Evolutionary conservation across 2,797 vertebrate species (phyloP), one percentile per base, ranked within the genome.

Genomic region (Distichodus sexfasciatus): DNA sequence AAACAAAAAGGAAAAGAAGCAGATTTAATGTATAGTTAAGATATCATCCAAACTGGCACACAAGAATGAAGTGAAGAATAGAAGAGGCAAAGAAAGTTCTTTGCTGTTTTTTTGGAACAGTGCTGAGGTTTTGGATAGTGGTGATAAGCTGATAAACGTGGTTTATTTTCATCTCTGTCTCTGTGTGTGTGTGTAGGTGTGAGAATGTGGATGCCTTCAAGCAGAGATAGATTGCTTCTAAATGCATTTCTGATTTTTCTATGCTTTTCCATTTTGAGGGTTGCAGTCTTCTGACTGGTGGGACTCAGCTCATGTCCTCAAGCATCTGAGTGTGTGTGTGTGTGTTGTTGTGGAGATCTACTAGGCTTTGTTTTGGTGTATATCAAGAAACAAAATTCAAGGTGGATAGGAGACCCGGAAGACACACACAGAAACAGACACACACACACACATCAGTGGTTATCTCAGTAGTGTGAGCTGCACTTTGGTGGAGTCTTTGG

Each of bases 81-180:
- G 41, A 50, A 43, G 50, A 69, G 14, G 28, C 43, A 69, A 41
- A 46, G 40, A 54, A 48, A 54, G 47, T 12, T 43, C 35, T 24
- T 54, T n/a, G 51, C 38, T 29, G 40, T 66, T 65, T 75, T 40
- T 58, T 62, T 51, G 54, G 48, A 29, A 50, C 31, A 35, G 33
- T 55, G 6, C 17, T 15, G 33, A 55, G 36, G 4, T 51, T 44
- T 26, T 40, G 54, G 41, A 43, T 23, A 15, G n/a, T 72, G 33
- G 19, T 53, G 19, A 24, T 28, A n/a, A n/a, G 40, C 60, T 17
- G 58, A 40, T 35, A 35, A 23, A 35, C 21, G 38, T 69, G n/a
- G 59, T 76, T 76, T 54, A 67, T 62, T 74, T 73, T 61, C 57
- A 48, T 66, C 65, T 41, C 50, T 14, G 46, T 67, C 40, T 70